These are phyloP conservation scores for Daktulosphaira vitifoliae DNA, from an alignment of 1,140 invertebrate genomes.

Conservation along the genomic window DNA sequence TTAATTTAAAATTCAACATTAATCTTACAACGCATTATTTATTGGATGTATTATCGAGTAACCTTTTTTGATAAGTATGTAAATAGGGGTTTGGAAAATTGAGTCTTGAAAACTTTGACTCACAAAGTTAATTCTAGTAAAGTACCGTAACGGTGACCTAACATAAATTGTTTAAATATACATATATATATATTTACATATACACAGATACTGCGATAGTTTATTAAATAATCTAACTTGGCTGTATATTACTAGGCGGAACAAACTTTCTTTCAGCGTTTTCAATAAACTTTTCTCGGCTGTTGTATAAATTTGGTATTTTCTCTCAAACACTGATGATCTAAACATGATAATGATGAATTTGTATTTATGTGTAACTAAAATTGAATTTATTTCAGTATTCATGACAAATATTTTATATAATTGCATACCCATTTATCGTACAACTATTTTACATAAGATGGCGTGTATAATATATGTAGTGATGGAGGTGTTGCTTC, in stretches of 20 bases:
- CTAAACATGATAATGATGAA: too few relatives aligned
- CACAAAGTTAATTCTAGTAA: conserved; percentile 7
- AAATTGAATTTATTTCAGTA: too few relatives aligned
- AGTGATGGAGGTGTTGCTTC: too few relatives aligned
- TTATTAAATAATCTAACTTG: conserved; percentile 4
- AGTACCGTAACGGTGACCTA: not conserved
- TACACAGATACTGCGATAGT: not conserved
- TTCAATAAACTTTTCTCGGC: conserved; percentile 12
- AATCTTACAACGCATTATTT: too few relatives aligned
- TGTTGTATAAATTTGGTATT: conserved; percentile 1
- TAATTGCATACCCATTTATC: too few relatives aligned
- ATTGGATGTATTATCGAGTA: not conserved
- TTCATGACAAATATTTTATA: too few relatives aligned
- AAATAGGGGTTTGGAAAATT: conserved; percentile 13
- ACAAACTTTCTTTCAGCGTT: conserved; percentile 5
- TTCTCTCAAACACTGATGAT: too few relatives aligned
- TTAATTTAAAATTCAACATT: too few relatives aligned
- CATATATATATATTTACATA: too few relatives aligned
- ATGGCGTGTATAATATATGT: too few relatives aligned
- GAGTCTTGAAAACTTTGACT: conserved; percentile 15
- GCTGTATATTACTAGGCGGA: not conserved
- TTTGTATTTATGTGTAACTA: too few relatives aligned
- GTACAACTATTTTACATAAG: too few relatives aligned
- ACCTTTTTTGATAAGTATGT: conserved; percentile 1
- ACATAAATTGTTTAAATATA: not conserved